These are phyloP conservation scores for Colius striatus DNA, from an alignment of 2,113 vertebrate genomes.

Conservation along the genomic window DNA sequence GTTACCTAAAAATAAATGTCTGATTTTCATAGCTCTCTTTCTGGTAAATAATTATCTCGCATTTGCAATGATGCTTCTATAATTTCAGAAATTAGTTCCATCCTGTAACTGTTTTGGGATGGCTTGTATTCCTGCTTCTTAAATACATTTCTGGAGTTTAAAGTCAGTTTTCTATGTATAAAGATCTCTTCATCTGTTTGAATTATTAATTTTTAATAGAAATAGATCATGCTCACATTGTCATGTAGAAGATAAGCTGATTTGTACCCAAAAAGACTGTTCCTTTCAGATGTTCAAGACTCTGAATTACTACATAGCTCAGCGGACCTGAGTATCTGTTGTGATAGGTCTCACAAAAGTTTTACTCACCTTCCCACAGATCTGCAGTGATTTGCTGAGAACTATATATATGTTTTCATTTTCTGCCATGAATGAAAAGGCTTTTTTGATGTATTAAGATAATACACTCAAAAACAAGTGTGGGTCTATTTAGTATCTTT, in stretches of 20 bases:
- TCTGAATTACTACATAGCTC: background rate
- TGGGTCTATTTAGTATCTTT: background rate
- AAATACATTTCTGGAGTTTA: background rate
- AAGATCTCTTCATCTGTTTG: background rate
- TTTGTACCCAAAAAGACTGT: background rate
- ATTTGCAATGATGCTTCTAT: background rate
- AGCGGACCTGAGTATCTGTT: background rate
- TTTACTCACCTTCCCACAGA: background rate
- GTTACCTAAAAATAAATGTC: background rate
- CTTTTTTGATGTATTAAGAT: background rate
- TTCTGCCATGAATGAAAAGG: background rate
- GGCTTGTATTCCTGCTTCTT: background rate
- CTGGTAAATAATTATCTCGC: background rate
- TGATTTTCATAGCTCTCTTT: background rate
- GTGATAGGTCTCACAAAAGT: background rate
- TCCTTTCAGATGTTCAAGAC: background rate
- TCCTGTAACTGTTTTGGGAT: background rate
- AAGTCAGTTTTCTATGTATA: background rate
- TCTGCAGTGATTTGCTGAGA: background rate
- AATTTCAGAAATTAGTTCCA: conserved; percentile 1
- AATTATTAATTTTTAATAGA: background rate
- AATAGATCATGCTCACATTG: background rate
- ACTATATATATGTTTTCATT: fast-evolving
- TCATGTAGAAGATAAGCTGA: background rate
- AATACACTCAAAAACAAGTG: background rate